Evolutionary conservation across 1,140 invertebrate species (phyloP), one percentile per base, ranked within the genome.

Genomic region (Lutraria rhynchaena): DNA sequence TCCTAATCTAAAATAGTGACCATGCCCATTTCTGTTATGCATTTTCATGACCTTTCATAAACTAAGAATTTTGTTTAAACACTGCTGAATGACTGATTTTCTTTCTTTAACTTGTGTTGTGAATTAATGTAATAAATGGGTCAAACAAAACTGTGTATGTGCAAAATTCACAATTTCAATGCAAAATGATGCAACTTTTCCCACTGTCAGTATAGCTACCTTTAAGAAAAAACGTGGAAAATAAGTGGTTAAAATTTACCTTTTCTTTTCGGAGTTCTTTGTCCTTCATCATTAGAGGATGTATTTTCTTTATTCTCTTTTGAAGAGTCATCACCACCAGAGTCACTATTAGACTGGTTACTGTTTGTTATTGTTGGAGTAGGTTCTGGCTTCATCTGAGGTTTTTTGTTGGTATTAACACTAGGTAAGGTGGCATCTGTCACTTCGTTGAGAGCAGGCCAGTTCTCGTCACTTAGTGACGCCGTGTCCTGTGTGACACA

Each of bases 371-470:
- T 46, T 15, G 73, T 63, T 22, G 57, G 71, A 58, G 33, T 46
- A 11, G 53, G 35, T 44, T 57, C 71, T 55, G 74, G 74, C 60
- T 77, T 77, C 55, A 65, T 65, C 24, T 53, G 58, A 31, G 74
- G 46, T 37, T 57, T 49, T 55, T 77, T 77, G 27, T 53, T 77
- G 33, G 41, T 33, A 17, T 33, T 49, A 17, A 65, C 27, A 22
- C 49, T 17, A 4, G 58, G 53, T 11, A 41, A 33, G 4, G 51
- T 5, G 9, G 91, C 87, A 83, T 90, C 90, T 61, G 88, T 88
- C 24, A 92, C 91, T 87, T 93, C 94, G 85, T 95, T 95, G 63
- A 96, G 93, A 81, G 95, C 95, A 75, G 96, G 96, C 96, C 96
- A 97, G 91, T 96, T 91, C 60, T 89, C 89, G 83, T 90, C 88